Conservation (phyloP, 2,888 invertebrate genomes). For the Tenodera sinensis region DNA sequence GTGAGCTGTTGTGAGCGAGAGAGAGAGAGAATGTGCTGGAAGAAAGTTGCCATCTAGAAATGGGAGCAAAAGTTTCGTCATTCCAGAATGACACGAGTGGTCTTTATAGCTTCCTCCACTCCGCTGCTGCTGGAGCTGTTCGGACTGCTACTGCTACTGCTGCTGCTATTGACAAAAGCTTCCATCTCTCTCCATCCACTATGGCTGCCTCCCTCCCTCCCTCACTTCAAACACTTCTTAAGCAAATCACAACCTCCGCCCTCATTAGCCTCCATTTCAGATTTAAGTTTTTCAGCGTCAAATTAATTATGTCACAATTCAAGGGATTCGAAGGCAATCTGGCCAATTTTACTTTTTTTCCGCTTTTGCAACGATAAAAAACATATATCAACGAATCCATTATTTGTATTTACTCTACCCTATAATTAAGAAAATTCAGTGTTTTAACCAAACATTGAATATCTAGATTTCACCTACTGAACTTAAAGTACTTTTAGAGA, state of each 20-base stretch:
- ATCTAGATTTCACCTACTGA: too few relatives aligned
- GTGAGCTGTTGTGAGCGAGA: constrained; percentile 17
- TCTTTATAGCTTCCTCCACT: constrained; percentile 49
- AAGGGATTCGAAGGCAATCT: too few relatives aligned
- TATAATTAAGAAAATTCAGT: too few relatives aligned
- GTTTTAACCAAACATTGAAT: too few relatives aligned
- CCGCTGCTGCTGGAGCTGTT: constrained; percentile 32
- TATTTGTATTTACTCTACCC: too few relatives aligned
- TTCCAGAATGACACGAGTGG: constrained; percentile 57
- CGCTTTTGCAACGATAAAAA: too few relatives aligned
- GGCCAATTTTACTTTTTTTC: too few relatives aligned
- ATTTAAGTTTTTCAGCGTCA: too few relatives aligned
- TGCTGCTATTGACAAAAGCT: constrained; percentile 53
- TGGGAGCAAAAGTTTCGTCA: constrained; percentile 53
- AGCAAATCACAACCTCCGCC: background rate
- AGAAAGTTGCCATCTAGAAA: constrained; percentile 22
- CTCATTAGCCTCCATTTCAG: too few relatives aligned
- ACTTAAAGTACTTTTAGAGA: too few relatives aligned
- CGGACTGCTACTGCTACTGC: constrained; percentile 14
- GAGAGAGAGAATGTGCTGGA: background rate
- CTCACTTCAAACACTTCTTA: background rate
- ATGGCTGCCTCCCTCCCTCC: background rate
- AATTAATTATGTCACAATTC: too few relatives aligned
- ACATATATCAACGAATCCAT: too few relatives aligned
- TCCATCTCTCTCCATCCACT: constrained; percentile 36